These are phyloP conservation scores for Metopolophium dirhodum DNA, from an alignment of 1,140 invertebrate genomes.

Conservation along the genomic window DNA sequence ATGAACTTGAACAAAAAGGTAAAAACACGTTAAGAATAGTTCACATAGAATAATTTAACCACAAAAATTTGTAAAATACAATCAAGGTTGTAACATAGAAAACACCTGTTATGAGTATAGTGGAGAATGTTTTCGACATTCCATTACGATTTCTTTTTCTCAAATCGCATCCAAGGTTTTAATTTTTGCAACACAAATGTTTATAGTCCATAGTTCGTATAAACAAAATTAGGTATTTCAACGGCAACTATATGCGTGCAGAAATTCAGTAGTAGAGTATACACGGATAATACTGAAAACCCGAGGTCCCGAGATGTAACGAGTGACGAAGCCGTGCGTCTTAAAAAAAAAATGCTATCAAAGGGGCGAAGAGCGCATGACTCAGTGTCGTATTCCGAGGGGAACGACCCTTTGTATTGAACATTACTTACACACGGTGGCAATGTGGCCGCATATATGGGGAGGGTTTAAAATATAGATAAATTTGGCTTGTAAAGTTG, in stretches of 20 bases:
- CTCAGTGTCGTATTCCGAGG: conserved; percentile 10
- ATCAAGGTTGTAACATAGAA: conserved; percentile 25
- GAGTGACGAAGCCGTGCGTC: neutral
- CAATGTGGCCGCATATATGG: neutral
- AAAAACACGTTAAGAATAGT: conserved; percentile 8
- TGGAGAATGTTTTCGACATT: conserved; percentile 27
- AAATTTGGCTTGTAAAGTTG: neutral
- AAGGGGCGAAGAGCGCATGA: neutral
- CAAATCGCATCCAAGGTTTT: conserved; percentile 31
- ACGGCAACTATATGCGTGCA: neutral
- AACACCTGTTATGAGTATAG: neutral
- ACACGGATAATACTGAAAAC: neutral
- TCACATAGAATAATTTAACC: neutral
- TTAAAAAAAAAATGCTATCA: neutral
- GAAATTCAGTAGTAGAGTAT: neutral
- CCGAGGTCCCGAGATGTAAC: neutral
- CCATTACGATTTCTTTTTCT: conserved; percentile 38
- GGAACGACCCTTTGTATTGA: conserved; percentile 27
- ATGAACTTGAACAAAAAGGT: neutral
- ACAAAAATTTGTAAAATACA: conserved; percentile 1
- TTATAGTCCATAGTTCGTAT: neutral
- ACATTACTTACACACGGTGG: neutral
- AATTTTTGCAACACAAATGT: conserved; percentile 6
- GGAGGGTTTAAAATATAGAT: neutral
- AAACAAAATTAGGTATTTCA: neutral